These are phyloP conservation scores for Parambassis ranga DNA, from an alignment of 2,797 vertebrate genomes.

Conservation along the genomic window DNA sequence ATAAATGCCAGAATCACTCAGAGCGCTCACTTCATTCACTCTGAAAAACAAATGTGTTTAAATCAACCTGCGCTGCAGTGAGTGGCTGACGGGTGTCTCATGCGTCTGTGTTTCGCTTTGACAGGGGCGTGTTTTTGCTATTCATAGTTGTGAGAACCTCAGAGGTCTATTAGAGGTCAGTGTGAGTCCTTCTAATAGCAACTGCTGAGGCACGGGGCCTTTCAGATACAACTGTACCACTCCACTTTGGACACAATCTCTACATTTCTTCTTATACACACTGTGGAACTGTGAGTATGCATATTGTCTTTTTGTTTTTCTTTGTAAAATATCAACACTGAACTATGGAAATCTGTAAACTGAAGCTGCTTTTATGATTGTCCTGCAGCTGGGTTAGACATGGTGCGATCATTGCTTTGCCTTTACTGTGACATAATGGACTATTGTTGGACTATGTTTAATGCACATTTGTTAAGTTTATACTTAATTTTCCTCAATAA, in stretches of 20 bases:
- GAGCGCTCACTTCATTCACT: background rate
- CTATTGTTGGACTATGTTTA: too few species aligned
- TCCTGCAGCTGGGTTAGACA: background rate
- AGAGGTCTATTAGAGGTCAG: slow-evolving; percentile 75
- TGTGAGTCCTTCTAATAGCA: slow-evolving; percentile 56
- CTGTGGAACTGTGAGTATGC: slow-evolving; percentile 61
- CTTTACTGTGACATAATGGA: background rate
- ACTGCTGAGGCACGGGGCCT: slow-evolving; percentile 36
- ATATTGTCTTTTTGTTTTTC: background rate
- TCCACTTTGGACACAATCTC: slow-evolving; percentile 7
- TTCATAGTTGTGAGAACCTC: slow-evolving; percentile 76
- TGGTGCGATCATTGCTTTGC: background rate
- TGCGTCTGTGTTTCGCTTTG: slow-evolving; percentile 64
- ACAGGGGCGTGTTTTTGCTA: slow-evolving; percentile 72
- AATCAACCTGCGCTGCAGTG: slow-evolving; percentile 3
- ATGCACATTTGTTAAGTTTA: background rate
- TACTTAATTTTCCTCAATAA: background rate
- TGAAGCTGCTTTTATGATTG: background rate
- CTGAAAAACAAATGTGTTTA: too few species aligned
- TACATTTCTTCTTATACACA: slow-evolving; percentile 11
- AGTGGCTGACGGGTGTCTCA: slow-evolving; percentile 20
- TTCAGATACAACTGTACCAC: slow-evolving; percentile 36
- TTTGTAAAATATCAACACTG: background rate
- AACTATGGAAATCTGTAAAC: background rate
- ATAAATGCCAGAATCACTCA: slow-evolving; percentile 1